phyloP scores from a whole-genome alignment of 2,797 vertebrate genomes.

The Leptatherina wallacei region DNA sequence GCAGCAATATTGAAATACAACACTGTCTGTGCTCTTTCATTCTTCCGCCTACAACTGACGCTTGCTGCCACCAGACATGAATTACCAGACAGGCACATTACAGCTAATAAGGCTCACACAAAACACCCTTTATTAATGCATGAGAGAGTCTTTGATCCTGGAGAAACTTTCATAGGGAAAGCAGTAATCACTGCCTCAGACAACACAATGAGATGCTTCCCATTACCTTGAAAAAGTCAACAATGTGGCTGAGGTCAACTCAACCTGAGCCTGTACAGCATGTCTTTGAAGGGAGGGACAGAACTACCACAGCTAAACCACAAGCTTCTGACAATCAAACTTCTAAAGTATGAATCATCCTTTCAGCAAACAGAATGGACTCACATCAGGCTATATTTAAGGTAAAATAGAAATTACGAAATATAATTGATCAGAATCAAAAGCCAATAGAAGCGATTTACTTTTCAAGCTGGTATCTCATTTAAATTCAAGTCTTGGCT shows the following conservation, averaged over 20 bases:
- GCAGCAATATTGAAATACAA: slow-evolving; percentile 87
- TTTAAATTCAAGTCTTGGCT: slow-evolving; percentile 10
- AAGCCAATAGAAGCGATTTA: neutral
- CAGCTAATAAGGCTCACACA: slow-evolving; percentile 81
- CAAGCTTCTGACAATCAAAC: slow-evolving; percentile 28
- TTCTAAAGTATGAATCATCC: slow-evolving; percentile 15
- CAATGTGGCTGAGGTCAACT: slow-evolving; percentile 69
- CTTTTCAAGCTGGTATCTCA: slow-evolving; percentile 3
- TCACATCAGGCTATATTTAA: neutral
- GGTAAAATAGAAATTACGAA: neutral
- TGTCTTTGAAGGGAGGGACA: slow-evolving; percentile 37
- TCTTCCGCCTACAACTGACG: slow-evolving; percentile 78
- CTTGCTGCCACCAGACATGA: slow-evolving; percentile 78
- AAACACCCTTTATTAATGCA: slow-evolving; percentile 83
- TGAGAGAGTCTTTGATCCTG: slow-evolving; percentile 78
- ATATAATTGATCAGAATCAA: slow-evolving; percentile 9
- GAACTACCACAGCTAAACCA: slow-evolving; percentile 28
- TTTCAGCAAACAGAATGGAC: neutral
- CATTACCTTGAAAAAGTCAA: slow-evolving; percentile 72
- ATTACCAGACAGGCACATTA: slow-evolving; percentile 83
- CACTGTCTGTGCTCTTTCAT: slow-evolving; percentile 78
- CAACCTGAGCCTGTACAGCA: slow-evolving; percentile 31
- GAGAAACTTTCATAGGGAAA: slow-evolving; percentile 75
- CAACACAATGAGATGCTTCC: slow-evolving; percentile 74
- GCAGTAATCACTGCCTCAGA: slow-evolving; percentile 70